Evolutionary conservation across 2,888 invertebrate genomes (phyloP).

Genomic region (Orthosia incerta): DNA sequence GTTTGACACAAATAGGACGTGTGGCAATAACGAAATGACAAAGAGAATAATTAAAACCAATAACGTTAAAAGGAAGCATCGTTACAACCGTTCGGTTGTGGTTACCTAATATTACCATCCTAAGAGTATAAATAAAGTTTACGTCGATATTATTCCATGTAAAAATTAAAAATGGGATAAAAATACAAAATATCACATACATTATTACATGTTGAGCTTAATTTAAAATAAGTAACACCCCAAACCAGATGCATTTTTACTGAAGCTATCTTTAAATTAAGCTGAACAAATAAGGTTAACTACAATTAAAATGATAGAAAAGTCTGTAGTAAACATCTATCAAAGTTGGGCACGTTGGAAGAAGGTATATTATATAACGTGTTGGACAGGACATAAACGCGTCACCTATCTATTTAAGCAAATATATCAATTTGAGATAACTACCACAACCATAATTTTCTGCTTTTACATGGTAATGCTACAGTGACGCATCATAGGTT

Average conservation of each 20-base stretch:
- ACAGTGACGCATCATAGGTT: slow-evolving; percentile 77
- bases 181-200: slow-evolving; percentile 91
- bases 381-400: slow-evolving; percentile 75
- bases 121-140: slow-evolving; percentile 83
- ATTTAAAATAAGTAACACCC: slow-evolving; percentile 84
- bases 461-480: slow-evolving; percentile 86
- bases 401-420: slow-evolving; percentile 82
- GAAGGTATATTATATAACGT: slow-evolving; percentile 60
- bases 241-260: slow-evolving; percentile 69
- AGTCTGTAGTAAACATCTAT: slow-evolving; percentile 69
- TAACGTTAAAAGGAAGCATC: slow-evolving; percentile 88
- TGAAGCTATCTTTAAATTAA: slow-evolving; percentile 86
- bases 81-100: slow-evolving; percentile 75
- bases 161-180: slow-evolving; percentile 85
- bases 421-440: slow-evolving; percentile 89
- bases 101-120: slow-evolving; percentile 77
- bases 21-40: slow-evolving; percentile 84
- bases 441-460: slow-evolving; percentile 90
- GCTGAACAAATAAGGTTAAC: slow-evolving; percentile 87
- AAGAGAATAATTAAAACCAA: slow-evolving; percentile 84
- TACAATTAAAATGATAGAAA: slow-evolving; percentile 71
- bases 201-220: slow-evolving; percentile 91
- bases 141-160: slow-evolving; percentile 79
- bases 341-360: slow-evolving; percentile 69
- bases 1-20: slow-evolving; percentile 77